Conservation (phyloP, 2,797 vertebrate genomes). For the Sylvilagus floridanus region DNA sequence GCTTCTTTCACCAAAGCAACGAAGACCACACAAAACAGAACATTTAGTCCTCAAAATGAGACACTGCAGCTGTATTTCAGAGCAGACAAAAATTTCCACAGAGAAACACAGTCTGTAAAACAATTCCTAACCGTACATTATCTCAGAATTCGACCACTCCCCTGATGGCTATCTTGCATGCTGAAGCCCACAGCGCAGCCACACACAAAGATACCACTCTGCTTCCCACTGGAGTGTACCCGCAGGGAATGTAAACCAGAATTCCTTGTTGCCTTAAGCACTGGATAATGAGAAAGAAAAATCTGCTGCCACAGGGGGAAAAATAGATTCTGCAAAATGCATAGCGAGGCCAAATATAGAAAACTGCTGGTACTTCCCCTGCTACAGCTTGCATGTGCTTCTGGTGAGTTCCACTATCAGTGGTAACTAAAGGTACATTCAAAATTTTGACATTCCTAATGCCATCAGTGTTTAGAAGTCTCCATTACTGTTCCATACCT, state of each 20-base stretch:
- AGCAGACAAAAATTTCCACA: neutral
- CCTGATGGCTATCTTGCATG: neutral
- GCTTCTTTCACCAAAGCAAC: neutral
- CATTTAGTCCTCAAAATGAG: neutral
- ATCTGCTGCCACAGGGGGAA: neutral
- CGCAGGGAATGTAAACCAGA: neutral
- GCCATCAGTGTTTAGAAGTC: neutral
- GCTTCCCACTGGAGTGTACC: neutral
- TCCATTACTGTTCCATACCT: conserved; percentile 88
- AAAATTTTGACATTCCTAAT: too few relatives aligned
- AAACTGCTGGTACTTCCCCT: neutral
- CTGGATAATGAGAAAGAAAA: conserved; percentile 58
- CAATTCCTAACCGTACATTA: neutral
- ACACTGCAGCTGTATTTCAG: neutral
- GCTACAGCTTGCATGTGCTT: too few relatives aligned
- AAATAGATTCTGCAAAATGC: neutral
- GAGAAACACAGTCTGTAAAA: neutral
- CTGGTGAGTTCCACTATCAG: neutral
- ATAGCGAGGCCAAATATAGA: conserved; percentile 32
- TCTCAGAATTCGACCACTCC: neutral
- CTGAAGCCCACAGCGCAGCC: neutral
- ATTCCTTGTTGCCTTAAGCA: neutral
- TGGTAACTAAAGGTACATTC: neutral
- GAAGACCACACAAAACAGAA: neutral
- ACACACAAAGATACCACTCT: neutral